Conservation (phyloP, 2,888 invertebrate genomes). For the Euphydryas editha region DNA sequence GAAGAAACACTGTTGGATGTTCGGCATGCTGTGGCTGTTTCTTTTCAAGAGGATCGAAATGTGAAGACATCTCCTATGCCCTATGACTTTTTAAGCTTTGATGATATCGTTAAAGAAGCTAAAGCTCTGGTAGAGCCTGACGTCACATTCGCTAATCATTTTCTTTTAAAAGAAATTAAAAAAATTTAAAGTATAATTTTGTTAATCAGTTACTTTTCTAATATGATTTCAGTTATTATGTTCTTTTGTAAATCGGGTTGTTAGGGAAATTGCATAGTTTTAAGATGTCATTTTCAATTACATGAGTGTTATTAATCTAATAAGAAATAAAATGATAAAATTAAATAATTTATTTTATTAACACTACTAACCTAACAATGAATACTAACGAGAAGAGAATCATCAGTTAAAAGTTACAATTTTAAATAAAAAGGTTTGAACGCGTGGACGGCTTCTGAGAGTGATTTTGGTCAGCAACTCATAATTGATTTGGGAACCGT, state of each 20-base stretch:
- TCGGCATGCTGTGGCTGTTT: slow-evolving; percentile 91
- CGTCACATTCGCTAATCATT: slow-evolving; percentile 79
- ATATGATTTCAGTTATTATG: neutral
- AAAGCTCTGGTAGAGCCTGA: slow-evolving; percentile 76
- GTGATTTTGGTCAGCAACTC: slow-evolving; percentile 96
- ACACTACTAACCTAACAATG: slow-evolving; percentile 35
- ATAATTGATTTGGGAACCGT: slow-evolving; percentile 94
- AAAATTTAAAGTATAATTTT: slow-evolving; percentile 28
- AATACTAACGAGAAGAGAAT: slow-evolving; percentile 32
- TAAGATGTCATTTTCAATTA: neutral
- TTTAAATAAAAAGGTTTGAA: slow-evolving; percentile 86
- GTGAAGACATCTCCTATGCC: slow-evolving; percentile 45
- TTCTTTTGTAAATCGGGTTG: neutral
- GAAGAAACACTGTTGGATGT: slow-evolving; percentile 92
- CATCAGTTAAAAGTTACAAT: slow-evolving; percentile 29
- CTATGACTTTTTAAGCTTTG: slow-evolving; percentile 84
- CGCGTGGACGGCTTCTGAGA: slow-evolving; percentile 96
- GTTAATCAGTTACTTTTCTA: slow-evolving; percentile 36
- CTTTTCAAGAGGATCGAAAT: slow-evolving; percentile 70
- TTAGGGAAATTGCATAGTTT: neutral
- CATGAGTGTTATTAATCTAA: slow-evolving; percentile 15
- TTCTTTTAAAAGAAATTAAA: slow-evolving; percentile 83
- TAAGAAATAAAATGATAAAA: slow-evolving; percentile 10
- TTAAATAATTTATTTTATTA: slow-evolving; percentile 26
- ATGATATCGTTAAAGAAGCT: slow-evolving; percentile 84